phyloP scores from a whole-genome alignment of 2,888 invertebrate genomes.

The Tubulanus polymorphus region DNA sequence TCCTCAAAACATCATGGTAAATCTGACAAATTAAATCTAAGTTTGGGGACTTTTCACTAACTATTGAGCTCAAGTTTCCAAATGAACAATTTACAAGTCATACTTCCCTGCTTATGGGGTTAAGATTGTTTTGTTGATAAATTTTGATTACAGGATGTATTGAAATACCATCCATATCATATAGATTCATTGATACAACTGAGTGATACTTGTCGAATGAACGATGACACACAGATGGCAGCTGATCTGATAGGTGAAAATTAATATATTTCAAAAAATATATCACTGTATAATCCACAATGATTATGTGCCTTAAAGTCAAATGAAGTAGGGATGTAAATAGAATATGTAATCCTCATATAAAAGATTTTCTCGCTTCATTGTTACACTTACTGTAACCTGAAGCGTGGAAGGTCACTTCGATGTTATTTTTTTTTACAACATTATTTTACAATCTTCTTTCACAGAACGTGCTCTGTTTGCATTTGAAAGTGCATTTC shows the following conservation, averaged over 20 bases:
- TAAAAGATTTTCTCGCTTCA: too few relatives aligned
- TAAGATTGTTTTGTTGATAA: not conserved
- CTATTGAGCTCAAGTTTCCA: not conserved
- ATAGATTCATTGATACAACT: slow-evolving; percentile 76
- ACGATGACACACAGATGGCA: slow-evolving; percentile 74
- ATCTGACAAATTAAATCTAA: slow-evolving; percentile 22
- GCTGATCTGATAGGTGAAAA: slow-evolving; percentile 65
- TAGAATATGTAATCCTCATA: too few relatives aligned
- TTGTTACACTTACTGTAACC: too few relatives aligned
- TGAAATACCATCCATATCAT: slow-evolving; percentile 73
- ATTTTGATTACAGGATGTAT: slow-evolving; percentile 58
- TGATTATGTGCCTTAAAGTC: too few relatives aligned
- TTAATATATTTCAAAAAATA: not conserved
- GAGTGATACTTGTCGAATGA: slow-evolving; percentile 73
- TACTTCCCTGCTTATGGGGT: not conserved
- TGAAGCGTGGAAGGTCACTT: too few relatives aligned
- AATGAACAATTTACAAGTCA: too few relatives aligned
- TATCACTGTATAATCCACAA: slow-evolving; percentile 2
- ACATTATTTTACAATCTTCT: too few relatives aligned
- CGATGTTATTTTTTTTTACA: too few relatives aligned
- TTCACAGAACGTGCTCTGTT: slow-evolving; percentile 68
- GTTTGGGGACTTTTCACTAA: not conserved
- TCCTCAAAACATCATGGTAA: slow-evolving; percentile 72
- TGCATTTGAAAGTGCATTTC: slow-evolving; percentile 73
- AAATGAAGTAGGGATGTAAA: too few relatives aligned